These are phyloP conservation scores for Tragelaphus scriptus DNA, from an alignment of 2,113 vertebrate genomes.

Conservation along the genomic window DNA sequence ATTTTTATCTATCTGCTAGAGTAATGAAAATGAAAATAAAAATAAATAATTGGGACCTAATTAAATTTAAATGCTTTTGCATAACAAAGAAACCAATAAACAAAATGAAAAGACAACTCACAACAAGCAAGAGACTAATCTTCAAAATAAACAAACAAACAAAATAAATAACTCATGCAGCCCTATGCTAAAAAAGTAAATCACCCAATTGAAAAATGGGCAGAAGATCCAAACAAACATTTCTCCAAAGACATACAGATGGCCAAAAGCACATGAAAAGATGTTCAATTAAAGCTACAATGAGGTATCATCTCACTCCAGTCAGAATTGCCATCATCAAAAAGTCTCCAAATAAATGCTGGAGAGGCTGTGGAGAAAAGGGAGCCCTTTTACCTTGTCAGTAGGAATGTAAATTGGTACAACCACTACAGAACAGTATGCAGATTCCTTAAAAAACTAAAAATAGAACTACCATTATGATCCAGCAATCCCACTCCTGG, in stretches of 20 bases:
- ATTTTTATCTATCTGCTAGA: background rate
- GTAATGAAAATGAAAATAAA: background rate
- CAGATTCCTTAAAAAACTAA: background rate
- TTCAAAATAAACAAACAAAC: background rate
- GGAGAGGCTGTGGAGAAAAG: background rate
- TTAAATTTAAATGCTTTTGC: background rate
- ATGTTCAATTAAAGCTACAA: no score
- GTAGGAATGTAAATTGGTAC: background rate
- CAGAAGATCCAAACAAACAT: background rate
- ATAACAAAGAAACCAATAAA: background rate
- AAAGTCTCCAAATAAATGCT: background rate
- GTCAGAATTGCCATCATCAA: no score
- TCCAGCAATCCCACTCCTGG: background rate
- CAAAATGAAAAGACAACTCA: background rate
- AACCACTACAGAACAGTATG: background rate
- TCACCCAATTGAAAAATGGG: background rate
- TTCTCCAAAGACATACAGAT: background rate
- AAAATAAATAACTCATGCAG: background rate
- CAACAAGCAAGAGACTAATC: background rate
- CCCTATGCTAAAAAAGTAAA: background rate
- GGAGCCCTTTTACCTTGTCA: background rate
- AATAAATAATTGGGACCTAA: background rate
- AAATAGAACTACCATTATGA: background rate
- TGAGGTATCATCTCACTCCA: no score
- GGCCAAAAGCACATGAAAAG: background rate